Conservation (phyloP, 2,797 vertebrate genomes). For the Sebastes steindachneri region DNA sequence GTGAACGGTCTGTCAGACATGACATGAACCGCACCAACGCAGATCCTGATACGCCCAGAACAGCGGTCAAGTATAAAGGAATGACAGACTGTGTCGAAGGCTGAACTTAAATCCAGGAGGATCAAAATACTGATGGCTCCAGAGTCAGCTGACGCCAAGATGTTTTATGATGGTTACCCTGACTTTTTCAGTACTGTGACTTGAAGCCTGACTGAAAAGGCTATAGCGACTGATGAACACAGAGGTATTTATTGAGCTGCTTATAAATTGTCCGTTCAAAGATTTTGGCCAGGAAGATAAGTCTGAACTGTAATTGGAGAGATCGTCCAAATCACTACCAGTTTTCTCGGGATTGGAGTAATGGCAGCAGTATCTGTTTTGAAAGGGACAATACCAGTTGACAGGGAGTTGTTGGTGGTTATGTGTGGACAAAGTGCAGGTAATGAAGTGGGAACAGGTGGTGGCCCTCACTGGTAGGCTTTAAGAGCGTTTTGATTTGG, state of each 20-base stretch:
- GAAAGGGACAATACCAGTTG: neutral
- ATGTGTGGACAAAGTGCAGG: neutral
- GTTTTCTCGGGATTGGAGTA: neutral
- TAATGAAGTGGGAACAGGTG: neutral
- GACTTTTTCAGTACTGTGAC: neutral
- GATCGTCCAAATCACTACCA: neutral
- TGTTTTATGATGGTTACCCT: neutral
- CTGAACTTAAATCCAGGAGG: neutral
- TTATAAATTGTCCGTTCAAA: neutral
- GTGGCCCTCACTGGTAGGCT: neutral
- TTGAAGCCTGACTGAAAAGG: neutral
- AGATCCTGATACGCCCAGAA: neutral
- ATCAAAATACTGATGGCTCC: neutral
- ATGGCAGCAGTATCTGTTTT: neutral
- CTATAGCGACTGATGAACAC: fast-evolving
- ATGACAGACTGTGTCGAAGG: neutral
- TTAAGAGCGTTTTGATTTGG: neutral
- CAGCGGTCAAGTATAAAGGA: neutral
- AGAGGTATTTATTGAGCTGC: neutral
- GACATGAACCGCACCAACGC: neutral
- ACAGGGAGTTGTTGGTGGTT: neutral
- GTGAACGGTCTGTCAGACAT: neutral
- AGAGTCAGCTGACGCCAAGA: neutral
- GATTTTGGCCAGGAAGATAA: neutral
- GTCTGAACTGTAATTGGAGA: neutral